Base-by-base conservation (phyloP, 2,888 invertebrate genomes). In the Elmis aenea region DNA sequence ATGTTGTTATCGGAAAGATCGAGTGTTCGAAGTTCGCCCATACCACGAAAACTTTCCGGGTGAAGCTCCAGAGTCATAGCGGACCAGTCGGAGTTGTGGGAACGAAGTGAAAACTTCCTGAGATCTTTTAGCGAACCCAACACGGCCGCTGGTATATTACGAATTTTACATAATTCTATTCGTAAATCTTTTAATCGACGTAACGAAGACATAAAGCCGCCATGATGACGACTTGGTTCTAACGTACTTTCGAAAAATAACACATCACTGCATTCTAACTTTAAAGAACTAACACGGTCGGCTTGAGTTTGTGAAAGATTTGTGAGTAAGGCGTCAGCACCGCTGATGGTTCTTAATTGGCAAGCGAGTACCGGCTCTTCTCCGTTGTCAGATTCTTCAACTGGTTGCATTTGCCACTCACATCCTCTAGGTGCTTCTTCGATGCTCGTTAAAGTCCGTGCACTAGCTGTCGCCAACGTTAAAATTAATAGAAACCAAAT, bases 41-140 rank as follows among this genome's bases (percentile, higher is more conserved):
- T 70, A 5, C 83, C 78, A 44, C 81, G 71, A 42, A 87, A 78
- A 40, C 83, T 81, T 56, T 83, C 83, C 23, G 79, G 72, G 55
- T 82, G 79, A 43, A 86, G 72, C 53, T 85, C 84, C 69, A 86
- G 73, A 13, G 82, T 81, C 79, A 84, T 81, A 11, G 83, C 79
- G 8, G 85, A 82, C 85, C 85, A 85, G 58, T 85, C 84, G 14
- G 82, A 81, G 61, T 85, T 86, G 61, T 81, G 83, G 10, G 85
- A 85, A 27, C 83, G 75, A 48, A 89, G 67, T 15, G 79, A 76
- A 31, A 89, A 67, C 45, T 74, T 75, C 30, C 78, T 71, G 13
- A 89, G 67, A 54, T 81, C 79, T 52, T 76, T 75, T 18, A 86
- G 70, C 28, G 80, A 76, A 13, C 78, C 71, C 51, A 89, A 71